A percentile compares a stretch with the other conserved stretches of the same genome.
phyloP scores from a whole-genome alignment of 2,888 invertebrate genomes.

The Pseudanteris insignis region DNA sequence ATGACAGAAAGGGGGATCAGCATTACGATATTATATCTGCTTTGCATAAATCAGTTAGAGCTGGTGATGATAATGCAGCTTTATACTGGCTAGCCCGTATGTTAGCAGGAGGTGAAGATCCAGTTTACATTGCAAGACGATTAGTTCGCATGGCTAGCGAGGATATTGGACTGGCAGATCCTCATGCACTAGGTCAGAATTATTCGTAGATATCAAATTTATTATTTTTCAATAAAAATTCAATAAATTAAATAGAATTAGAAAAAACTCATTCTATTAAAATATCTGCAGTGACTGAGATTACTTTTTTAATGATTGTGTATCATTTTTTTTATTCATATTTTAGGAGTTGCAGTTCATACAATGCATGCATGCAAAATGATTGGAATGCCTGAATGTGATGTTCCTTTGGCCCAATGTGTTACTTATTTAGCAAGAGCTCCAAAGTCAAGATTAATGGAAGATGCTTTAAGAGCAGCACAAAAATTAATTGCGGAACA shows the following conservation, averaged over 20 bases:
- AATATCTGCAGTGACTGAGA: conserved; percentile 1
- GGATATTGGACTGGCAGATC: conserved; percentile 75
- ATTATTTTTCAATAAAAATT: too few relatives aligned
- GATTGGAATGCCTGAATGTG: conserved; percentile 84
- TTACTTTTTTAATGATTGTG: conserved; percentile 6
- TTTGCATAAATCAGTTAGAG: conserved; percentile 83
- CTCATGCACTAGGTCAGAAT: conserved; percentile 64
- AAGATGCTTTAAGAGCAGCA: conserved; percentile 71
- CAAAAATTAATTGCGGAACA: conserved; percentile 71
- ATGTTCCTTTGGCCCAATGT: conserved; percentile 80
- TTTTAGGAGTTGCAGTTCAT: conserved; percentile 78
- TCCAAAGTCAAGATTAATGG: conserved; percentile 73
- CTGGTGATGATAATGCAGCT: conserved; percentile 82
- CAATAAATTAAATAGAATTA: too few relatives aligned
- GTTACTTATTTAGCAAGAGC: conserved; percentile 81
- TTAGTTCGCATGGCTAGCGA: conserved; percentile 80
- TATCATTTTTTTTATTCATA: conserved; percentile 23
- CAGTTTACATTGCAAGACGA: conserved; percentile 79
- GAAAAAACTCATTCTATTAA: too few relatives aligned
- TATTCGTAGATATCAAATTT: too few relatives aligned
- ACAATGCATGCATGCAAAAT: conserved; percentile 83
- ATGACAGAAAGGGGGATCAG: conserved; percentile 81
- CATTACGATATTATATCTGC: conserved; percentile 87
- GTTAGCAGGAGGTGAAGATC: conserved; percentile 82
- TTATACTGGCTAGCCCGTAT: conserved; percentile 85